These are phyloP conservation scores for Lamellibrachia luymesi DNA, from an alignment of 1,140 invertebrate species.

Conservation along the genomic window DNA sequence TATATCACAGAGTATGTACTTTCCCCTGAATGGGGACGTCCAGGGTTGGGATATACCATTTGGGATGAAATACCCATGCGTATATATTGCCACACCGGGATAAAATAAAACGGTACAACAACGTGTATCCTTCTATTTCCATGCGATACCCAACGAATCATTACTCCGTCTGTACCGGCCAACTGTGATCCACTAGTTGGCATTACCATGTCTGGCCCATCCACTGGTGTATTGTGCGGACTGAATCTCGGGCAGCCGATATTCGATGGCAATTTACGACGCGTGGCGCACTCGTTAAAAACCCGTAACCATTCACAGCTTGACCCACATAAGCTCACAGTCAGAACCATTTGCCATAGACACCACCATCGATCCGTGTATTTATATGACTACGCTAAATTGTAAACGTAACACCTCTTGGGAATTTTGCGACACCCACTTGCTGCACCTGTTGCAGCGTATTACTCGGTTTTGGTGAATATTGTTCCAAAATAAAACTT, in stretches of 20 bases:
- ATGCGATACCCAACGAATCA: background rate
- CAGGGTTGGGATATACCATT: too few relatives aligned
- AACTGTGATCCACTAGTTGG: background rate
- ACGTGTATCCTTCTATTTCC: background rate
- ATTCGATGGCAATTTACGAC: background rate
- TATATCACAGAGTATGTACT: too few relatives aligned
- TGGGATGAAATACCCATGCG: too few relatives aligned
- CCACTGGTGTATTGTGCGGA: background rate
- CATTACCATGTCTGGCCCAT: background rate
- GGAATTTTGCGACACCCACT: background rate
- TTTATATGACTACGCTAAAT: background rate
- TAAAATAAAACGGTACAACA: background rate
- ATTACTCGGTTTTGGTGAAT: background rate
- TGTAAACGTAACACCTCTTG: background rate
- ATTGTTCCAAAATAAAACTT: background rate
- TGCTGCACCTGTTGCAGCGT: background rate
- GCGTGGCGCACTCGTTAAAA: background rate
- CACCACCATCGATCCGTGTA: background rate
- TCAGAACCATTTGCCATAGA: background rate
- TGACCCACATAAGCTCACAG: background rate
- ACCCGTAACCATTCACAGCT: background rate
- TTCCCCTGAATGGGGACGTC: too few relatives aligned
- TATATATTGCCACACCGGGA: too few relatives aligned
- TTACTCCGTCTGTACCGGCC: too few relatives aligned
- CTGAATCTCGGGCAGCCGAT: background rate